phyloP scores from a whole-genome alignment of 2,888 invertebrate species.

The Ferrisia virgata region DNA sequence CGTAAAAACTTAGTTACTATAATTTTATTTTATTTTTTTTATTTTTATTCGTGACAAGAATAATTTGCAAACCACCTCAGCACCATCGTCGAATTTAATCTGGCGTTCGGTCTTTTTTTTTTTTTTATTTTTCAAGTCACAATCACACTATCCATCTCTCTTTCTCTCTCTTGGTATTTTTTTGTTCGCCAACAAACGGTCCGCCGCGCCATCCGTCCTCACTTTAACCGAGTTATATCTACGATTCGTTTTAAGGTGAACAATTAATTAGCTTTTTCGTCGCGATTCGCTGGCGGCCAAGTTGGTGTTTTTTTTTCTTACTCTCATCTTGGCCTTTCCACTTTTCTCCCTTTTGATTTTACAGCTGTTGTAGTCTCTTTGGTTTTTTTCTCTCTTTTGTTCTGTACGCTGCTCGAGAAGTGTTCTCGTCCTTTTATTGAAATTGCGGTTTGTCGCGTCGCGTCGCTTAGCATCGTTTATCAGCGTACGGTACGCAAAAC shows the following conservation, averaged over 20 bases:
- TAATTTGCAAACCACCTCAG: slow-evolving; percentile 1
- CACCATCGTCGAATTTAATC: background rate
- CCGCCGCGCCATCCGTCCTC: background rate
- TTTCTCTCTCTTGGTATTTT: background rate
- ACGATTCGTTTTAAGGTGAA: background rate
- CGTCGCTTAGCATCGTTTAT: background rate
- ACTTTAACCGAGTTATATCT: background rate
- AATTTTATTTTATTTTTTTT: background rate
- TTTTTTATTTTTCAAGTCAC: background rate
- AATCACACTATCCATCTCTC: background rate
- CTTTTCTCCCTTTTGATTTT: background rate
- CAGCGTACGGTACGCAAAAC: background rate
- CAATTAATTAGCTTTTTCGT: slow-evolving; percentile 3
- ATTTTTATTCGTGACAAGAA: slow-evolving; percentile 1
- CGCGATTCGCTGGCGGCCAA: background rate
- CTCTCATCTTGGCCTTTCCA: background rate
- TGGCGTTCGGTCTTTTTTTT: background rate
- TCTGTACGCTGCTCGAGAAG: background rate
- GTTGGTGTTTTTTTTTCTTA: background rate
- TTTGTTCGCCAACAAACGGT: background rate
- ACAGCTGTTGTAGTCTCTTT: no score
- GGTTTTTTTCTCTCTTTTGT: background rate
- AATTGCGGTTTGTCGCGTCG: background rate
- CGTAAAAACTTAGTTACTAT: background rate
- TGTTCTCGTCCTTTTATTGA: background rate